phyloP scores from a whole-genome alignment of 2,113 vertebrate species.

The Macquaria ambigua region DNA sequence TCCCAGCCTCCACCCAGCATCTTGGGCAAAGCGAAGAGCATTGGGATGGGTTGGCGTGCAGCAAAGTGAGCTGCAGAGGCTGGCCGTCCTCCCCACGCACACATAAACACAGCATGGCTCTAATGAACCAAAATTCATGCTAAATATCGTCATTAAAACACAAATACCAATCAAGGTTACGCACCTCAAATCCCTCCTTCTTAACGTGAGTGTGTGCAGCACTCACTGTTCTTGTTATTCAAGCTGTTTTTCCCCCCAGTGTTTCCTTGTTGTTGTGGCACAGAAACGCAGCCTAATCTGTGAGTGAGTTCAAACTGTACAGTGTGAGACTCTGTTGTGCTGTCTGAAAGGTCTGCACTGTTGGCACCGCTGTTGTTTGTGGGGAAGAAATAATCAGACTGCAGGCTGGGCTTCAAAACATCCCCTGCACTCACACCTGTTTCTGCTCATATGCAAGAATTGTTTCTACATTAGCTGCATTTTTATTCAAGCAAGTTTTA shows the following conservation, averaged over 20 bases:
- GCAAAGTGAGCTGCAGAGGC: neutral
- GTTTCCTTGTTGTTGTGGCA: constrained; percentile 37
- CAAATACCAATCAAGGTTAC: neutral
- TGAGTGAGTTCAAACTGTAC: constrained; percentile 54
- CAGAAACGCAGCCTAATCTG: constrained; percentile 32
- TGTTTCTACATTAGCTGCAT: no score
- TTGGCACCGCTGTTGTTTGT: constrained; percentile 27
- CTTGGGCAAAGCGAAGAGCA: neutral
- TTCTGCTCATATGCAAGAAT: neutral
- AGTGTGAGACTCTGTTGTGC: constrained; percentile 33
- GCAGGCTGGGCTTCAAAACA: neutral
- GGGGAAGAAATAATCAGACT: constrained; percentile 8
- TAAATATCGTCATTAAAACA: neutral
- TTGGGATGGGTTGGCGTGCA: neutral
- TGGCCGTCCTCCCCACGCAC: neutral
- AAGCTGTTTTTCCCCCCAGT: constrained; percentile 25
- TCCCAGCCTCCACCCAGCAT: neutral
- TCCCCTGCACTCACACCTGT: neutral
- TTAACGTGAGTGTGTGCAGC: neutral
- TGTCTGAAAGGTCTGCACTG: constrained; percentile 27
- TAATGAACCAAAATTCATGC: neutral
- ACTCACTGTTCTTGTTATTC: constrained; percentile 46
- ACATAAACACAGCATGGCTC: neutral
- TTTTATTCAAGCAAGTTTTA: neutral
- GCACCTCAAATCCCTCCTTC: neutral